A percentile compares a stretch with the other conserved stretches of the same genome.
These are phyloP conservation scores for Tiliacea citrago DNA, from an alignment of 2,888 invertebrate species.

Conservation along the genomic window DNA sequence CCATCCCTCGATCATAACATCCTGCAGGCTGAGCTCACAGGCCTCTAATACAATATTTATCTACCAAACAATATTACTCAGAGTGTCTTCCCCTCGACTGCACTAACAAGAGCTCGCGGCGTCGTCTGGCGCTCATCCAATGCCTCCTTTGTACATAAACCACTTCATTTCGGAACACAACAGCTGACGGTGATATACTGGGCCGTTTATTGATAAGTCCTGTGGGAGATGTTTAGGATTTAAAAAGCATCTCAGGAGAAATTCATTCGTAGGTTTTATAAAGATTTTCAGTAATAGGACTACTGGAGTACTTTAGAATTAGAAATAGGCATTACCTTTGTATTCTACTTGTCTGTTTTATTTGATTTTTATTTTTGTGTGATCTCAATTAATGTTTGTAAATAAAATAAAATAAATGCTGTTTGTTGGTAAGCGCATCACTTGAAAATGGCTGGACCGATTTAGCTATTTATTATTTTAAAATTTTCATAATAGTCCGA, in stretches of 20 bases:
- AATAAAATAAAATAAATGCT: not conserved
- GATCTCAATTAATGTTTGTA: not conserved
- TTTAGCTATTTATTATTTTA: not conserved
- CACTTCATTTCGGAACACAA: conserved; percentile 63
- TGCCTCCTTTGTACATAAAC: conserved; percentile 57
- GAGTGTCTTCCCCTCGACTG: conserved; percentile 29
- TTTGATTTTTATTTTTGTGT: not conserved
- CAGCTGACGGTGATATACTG: conserved; percentile 60
- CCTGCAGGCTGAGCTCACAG: not conserved
- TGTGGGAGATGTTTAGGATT: not conserved
- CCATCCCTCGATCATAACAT: not conserved
- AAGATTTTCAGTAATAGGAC: not conserved
- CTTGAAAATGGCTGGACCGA: no score
- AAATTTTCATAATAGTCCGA: not conserved
- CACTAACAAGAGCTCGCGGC: conserved; percentile 49
- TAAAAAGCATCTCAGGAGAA: conserved; percentile 1
- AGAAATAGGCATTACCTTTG: not conserved
- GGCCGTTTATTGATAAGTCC: conserved; percentile 40
- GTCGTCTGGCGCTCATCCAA: conserved; percentile 61
- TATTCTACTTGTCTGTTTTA: not conserved
- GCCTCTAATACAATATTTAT: conserved; percentile 29
- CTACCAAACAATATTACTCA: conserved; percentile 36
- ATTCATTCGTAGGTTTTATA: not conserved
- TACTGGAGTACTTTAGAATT: not conserved
- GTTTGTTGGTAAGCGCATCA: no score